A percentile compares a stretch with the other conserved stretches of the same genome.
Evolutionary conservation across 1,140 invertebrate species (phyloP).

Genomic region (Eumaeus atala): DNA sequence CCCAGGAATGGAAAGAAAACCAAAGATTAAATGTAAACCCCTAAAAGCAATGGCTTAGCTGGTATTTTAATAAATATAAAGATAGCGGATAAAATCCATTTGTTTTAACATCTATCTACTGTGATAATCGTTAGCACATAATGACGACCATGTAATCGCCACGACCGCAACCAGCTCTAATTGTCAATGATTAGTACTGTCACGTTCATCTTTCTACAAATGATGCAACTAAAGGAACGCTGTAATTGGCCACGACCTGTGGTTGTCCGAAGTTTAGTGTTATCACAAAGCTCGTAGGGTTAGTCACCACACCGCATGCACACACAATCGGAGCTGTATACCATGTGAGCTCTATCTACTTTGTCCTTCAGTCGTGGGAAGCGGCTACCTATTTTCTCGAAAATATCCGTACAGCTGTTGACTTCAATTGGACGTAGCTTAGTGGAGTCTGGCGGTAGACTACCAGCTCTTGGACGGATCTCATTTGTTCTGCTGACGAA

Average conservation of each 20-base stretch:
- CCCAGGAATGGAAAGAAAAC: too few species aligned
- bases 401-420: slow-evolving; percentile 63
- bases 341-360: slow-evolving; percentile 77
- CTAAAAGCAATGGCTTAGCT: too few species aligned
- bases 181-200: too few species aligned
- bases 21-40: too few species aligned
- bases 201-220: too few species aligned
- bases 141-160: neutral
- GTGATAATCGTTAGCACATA: neutral
- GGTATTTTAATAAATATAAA: too few species aligned
- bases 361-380: slow-evolving; percentile 73
- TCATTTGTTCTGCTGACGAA: slow-evolving; percentile 35
- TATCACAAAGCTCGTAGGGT: neutral
- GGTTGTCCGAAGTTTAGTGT: slow-evolving; percentile 15
- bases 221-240: too few species aligned
- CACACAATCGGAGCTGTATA: slow-evolving; percentile 44
- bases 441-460: slow-evolving; percentile 37
- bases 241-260: neutral
- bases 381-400: slow-evolving; percentile 74
- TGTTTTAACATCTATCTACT: too few species aligned
- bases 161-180: too few species aligned
- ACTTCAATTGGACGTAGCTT: slow-evolving; percentile 34
- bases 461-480: slow-evolving; percentile 43
- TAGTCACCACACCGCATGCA: slow-evolving; percentile 24
- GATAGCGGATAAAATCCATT: too few species aligned